Conservation (phyloP, 2,797 vertebrate species). For the Cirrhinus mrigala region DNA sequence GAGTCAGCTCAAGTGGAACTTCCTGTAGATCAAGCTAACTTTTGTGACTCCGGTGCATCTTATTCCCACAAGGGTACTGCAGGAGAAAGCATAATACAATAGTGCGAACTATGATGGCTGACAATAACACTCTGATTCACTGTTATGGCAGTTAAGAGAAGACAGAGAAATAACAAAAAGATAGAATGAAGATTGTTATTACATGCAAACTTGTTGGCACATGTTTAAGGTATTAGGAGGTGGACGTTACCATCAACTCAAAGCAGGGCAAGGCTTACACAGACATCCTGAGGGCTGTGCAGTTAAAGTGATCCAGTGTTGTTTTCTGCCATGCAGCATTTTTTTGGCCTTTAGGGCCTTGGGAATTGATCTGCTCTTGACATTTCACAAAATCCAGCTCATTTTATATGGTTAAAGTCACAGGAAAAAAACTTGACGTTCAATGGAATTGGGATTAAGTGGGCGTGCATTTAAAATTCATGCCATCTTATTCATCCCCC, state of each 20-base stretch:
- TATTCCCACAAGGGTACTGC: background rate
- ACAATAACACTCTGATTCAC: constrained; percentile 8
- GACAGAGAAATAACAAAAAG: background rate
- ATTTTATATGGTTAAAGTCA: background rate
- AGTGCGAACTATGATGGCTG: background rate
- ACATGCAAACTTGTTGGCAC: constrained; percentile 18
- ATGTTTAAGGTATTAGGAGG: constrained; percentile 39
- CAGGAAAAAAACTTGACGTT: background rate
- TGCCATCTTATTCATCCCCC: background rate
- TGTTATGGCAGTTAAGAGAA: background rate
- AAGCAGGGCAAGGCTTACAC: constrained; percentile 12
- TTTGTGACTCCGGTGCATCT: too few species aligned
- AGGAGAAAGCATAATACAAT: background rate
- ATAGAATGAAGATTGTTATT: background rate
- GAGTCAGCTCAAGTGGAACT: background rate
- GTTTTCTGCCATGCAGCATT: background rate
- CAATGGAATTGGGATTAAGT: background rate
- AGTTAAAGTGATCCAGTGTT: background rate
- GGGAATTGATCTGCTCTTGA: background rate
- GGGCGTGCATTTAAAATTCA: background rate
- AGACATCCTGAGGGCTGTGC: background rate
- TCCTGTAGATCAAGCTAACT: too few species aligned
- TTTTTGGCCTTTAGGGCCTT: constrained; percentile 8
- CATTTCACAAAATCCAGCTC: background rate
- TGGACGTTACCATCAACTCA: background rate